Conservation (phyloP, 37 sponge, comb jelly and placozoan genomes). For the Corticium candelabrum region DNA sequence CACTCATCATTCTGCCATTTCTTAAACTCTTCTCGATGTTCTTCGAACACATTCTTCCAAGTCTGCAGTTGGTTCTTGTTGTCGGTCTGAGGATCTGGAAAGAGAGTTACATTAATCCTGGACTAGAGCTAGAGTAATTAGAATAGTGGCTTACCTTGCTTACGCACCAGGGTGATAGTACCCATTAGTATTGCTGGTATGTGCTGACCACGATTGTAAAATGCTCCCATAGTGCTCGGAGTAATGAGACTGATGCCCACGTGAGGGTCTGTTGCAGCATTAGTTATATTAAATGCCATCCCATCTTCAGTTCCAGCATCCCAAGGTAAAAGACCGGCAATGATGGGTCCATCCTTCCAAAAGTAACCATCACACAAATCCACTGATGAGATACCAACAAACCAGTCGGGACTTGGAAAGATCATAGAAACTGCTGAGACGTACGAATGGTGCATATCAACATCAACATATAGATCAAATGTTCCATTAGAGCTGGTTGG, state of each 20-base stretch:
- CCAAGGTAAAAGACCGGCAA: neutral
- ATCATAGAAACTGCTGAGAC: neutral
- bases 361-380: neutral
- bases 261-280: neutral
- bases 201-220: neutral
- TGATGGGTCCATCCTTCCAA: neutral
- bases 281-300: neutral
- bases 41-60: too few species aligned
- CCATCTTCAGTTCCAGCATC: neutral
- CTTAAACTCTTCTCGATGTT: too few species aligned
- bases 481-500: neutral
- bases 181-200: neutral
- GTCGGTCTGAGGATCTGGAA: too few species aligned
- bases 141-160: neutral
- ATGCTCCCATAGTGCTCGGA: neutral
- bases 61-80: too few species aligned
- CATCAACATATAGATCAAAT: neutral
- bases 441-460: neutral
- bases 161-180: neutral
- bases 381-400: neutral
- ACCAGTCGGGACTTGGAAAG: constrained; percentile 5
- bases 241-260: neutral
- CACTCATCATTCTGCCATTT: too few species aligned
- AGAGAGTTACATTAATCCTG: too few species aligned
- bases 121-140: too few species aligned